Percentiles rank a stretch among this genome's conserved stretches.
Evolutionary conservation across 2,797 vertebrate species (phyloP).

Genomic region (Pelodytes ibericus): DNA sequence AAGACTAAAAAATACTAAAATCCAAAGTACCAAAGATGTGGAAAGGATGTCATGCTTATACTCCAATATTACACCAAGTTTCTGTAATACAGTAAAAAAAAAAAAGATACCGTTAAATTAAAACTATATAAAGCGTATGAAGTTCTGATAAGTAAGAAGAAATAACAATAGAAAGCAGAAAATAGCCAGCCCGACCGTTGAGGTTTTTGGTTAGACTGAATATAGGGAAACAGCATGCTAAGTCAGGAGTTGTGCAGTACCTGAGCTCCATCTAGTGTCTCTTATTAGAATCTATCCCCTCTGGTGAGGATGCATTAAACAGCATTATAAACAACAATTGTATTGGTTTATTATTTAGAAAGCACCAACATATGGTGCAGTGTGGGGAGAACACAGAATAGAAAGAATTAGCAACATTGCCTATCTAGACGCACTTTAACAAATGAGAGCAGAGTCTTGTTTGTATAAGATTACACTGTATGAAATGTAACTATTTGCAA

Average conservation of each 20-base stretch:
- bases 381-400: too few species aligned
- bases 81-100: neutral
- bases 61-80: constrained; percentile 5
- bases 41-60: neutral
- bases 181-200: constrained; percentile 45
- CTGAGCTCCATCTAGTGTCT: constrained; percentile 73
- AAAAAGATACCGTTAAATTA: constrained; percentile 19
- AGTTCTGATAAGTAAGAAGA: constrained; percentile 35
- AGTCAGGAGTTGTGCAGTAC: constrained; percentile 60
- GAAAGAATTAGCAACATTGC: too few species aligned
- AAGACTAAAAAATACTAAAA: neutral
- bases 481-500: too few species aligned
- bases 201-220: constrained; percentile 37
- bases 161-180: constrained; percentile 57
- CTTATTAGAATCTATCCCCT: neutral
- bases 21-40: neutral
- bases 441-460: too few species aligned
- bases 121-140: constrained; percentile 32
- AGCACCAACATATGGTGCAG: too few species aligned
- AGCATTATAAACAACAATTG: too few species aligned
- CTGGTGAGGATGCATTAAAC: neutral
- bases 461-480: too few species aligned
- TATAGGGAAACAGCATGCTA: constrained; percentile 3
- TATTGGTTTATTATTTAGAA: too few species aligned
- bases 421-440: too few species aligned